A percentile compares a stretch with the other conserved stretches of the same genome.
Evolutionary conservation across 2,797 vertebrate genomes (phyloP).

Genomic region (Acomys russatus): DNA sequence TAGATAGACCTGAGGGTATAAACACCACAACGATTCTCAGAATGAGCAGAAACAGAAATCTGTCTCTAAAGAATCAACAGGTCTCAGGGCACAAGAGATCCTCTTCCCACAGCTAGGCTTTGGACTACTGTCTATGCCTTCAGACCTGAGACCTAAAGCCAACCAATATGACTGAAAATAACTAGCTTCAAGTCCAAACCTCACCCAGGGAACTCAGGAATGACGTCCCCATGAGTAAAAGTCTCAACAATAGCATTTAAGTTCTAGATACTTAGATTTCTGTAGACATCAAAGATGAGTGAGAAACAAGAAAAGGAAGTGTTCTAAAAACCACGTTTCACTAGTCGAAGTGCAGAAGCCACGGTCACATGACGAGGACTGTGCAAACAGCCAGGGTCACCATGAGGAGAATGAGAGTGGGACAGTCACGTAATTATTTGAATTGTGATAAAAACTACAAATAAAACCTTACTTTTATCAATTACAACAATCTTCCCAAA

Average conservation of each 20-base stretch:
- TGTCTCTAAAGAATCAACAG: background rate
- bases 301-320: conserved; percentile 18
- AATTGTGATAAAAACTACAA: background rate
- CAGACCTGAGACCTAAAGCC: background rate
- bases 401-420: background rate
- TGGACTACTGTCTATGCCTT: background rate
- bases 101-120: background rate
- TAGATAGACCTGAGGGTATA: background rate
- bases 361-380: background rate
- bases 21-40: background rate
- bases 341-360: background rate
- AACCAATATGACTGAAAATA: background rate
- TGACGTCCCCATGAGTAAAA: background rate
- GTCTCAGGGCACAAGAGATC: background rate
- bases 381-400: background rate
- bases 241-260: background rate
- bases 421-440: background rate
- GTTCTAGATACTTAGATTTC: conserved; percentile 7
- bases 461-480: conserved; percentile 14
- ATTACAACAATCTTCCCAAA: conserved; percentile 9
- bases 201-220: background rate
- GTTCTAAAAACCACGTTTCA: background rate
- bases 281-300: conserved; percentile 35
- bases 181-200: background rate
- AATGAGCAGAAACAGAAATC: background rate